Conservation (phyloP, 2,113 vertebrate genomes). For the Callipepla californica region DNA sequence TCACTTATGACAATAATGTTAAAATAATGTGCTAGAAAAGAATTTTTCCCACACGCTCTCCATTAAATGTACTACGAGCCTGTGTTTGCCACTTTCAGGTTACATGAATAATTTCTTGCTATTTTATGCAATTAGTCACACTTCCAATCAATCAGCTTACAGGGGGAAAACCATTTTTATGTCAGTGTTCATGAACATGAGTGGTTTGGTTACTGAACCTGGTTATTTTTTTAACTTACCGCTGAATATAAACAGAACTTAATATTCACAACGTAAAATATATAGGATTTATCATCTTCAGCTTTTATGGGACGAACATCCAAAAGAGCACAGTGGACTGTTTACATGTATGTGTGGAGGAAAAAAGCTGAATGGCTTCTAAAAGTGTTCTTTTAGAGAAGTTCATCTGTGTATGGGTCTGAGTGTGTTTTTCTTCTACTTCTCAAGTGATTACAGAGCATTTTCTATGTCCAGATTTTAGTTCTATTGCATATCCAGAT, state of each 20-base stretch:
- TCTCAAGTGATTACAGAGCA: neutral
- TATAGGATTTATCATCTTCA: neutral
- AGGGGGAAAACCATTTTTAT: neutral
- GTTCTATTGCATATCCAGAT: neutral
- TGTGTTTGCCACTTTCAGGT: neutral
- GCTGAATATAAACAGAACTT: neutral
- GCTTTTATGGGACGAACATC: neutral
- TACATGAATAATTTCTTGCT: neutral
- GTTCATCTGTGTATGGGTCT: neutral
- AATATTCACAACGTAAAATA: neutral
- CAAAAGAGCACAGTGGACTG: neutral
- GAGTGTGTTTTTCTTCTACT: neutral
- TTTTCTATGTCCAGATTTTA: neutral
- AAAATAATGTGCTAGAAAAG: neutral
- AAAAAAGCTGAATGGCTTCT: neutral
- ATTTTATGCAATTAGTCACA: neutral
- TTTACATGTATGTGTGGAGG: neutral
- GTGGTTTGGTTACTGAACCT: neutral
- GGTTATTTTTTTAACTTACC: neutral
- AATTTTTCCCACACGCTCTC: accelerated
- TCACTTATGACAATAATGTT: neutral
- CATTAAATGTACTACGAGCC: neutral
- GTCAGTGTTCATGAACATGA: neutral
- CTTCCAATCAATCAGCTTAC: neutral
- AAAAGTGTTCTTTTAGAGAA: neutral